Evolutionary conservation across 1,140 invertebrate genomes (phyloP).

Genomic region (Daktulosphaira vitifoliae): DNA sequence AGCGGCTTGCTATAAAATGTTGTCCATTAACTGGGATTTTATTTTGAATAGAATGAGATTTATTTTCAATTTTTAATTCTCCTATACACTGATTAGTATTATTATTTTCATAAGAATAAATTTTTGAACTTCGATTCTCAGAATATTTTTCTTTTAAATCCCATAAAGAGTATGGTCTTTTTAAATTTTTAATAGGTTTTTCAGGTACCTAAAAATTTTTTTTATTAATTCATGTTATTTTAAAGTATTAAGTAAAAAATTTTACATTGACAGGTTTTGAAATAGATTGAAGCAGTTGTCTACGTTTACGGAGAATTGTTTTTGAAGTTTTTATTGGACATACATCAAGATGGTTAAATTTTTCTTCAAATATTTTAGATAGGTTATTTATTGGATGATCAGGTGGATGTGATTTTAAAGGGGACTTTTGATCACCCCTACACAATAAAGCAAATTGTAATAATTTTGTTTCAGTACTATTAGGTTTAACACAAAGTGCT

Average conservation of each 20-base stretch:
- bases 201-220: slow-evolving; percentile 13
- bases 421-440: background rate
- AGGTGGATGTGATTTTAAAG: background rate
- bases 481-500: slow-evolving; percentile 35
- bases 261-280: slow-evolving; percentile 29
- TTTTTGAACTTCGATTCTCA: background rate
- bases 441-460: slow-evolving; percentile 35
- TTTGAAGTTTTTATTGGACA: slow-evolving; percentile 33
- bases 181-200: slow-evolving; percentile 14
- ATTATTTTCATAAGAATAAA: slow-evolving; percentile 4
- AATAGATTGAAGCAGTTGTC: slow-evolving; percentile 31
- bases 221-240: background rate
- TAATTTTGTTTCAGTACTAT: slow-evolving; percentile 36
- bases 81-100: slow-evolving; percentile 14
- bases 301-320: slow-evolving; percentile 34
- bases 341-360: slow-evolving; percentile 17
- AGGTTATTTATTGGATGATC: slow-evolving; percentile 37
- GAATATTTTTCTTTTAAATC: slow-evolving; percentile 21
- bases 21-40: background rate
- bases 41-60: background rate
- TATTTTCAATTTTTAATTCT: background rate
- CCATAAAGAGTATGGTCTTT: slow-evolving; percentile 26
- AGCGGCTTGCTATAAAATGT: slow-evolving; percentile 2
- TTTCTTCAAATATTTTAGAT: slow-evolving; percentile 24
- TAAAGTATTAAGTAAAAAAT: background rate